A percentile compares a stretch with the other conserved stretches of the same genome.
These are phyloP conservation scores for Rhipidura dahli DNA, from an alignment of 2,113 vertebrate species.

Conservation along the genomic window DNA sequence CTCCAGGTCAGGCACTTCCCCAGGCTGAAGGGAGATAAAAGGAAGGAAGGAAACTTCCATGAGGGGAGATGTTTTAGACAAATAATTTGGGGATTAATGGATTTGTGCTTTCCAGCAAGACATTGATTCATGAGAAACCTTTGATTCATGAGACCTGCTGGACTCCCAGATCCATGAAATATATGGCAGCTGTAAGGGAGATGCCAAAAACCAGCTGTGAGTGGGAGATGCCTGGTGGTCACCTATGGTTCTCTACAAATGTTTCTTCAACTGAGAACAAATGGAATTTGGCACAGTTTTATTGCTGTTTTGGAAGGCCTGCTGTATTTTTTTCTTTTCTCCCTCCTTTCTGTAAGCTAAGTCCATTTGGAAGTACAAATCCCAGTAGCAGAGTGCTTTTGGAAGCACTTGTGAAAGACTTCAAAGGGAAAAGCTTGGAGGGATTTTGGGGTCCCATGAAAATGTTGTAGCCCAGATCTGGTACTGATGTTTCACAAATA, in stretches of 20 bases:
- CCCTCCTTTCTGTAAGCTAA: background rate
- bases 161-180: background rate
- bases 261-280: background rate
- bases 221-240: background rate
- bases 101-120: background rate
- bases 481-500: background rate
- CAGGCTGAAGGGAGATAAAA: background rate
- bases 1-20: background rate
- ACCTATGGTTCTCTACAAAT: background rate
- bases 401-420: background rate
- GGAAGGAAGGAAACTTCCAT: background rate
- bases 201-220: background rate
- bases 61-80: background rate
- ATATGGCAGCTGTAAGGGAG: background rate
- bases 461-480: background rate
- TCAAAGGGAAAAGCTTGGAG: background rate
- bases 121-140: background rate
- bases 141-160: slow-evolving; percentile 7
- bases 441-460: background rate
- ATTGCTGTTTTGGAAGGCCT: background rate
- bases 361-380: background rate
- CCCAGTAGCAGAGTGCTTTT: background rate
- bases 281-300: background rate
- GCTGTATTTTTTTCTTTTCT: background rate
- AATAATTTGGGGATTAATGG: background rate